A percentile compares a stretch with the other conserved stretches of the same genome.
These are phyloP conservation scores for Vultur gryphus DNA, from an alignment of 2,797 vertebrate genomes.

Conservation along the genomic window DNA sequence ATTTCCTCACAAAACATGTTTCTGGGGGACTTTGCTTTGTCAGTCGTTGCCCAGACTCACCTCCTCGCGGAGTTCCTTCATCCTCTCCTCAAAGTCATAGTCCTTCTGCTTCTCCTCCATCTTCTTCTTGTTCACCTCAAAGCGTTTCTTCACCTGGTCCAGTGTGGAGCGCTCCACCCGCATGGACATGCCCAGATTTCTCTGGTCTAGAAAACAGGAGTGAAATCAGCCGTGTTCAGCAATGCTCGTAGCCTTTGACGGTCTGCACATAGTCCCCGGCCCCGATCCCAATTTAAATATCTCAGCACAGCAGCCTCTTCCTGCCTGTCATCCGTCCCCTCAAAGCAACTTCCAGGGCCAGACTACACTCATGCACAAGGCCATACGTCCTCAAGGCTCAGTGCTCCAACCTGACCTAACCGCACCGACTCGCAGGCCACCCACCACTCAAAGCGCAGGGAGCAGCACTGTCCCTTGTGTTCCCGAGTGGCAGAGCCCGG, in stretches of 20 bases:
- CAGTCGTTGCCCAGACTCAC: slow-evolving; percentile 64
- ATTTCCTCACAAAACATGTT: not conserved
- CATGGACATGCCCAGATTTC: slow-evolving; percentile 98
- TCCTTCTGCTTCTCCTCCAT: slow-evolving; percentile 98
- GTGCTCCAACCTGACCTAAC: not conserved
- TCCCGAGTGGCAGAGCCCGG: rapidly evolving
- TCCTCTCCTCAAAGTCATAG: slow-evolving; percentile 97
- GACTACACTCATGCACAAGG: too few species aligned
- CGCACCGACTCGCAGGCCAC: not conserved
- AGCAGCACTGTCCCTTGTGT: not conserved
- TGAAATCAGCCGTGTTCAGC: not conserved
- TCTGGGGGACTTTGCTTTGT: not conserved
- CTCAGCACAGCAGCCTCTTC: not conserved
- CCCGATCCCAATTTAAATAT: not conserved
- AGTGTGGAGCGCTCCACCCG: slow-evolving; percentile 94
- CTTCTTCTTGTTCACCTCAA: slow-evolving; percentile 97
- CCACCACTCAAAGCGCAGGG: too few species aligned
- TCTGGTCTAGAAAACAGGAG: slow-evolving; percentile 81
- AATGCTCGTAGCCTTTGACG: not conserved
- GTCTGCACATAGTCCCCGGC: not conserved
- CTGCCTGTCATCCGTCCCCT: not conserved
- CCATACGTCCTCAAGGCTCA: not conserved
- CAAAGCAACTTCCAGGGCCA: not conserved
- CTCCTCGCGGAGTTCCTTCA: slow-evolving; percentile 97
- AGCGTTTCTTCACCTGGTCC: slow-evolving; percentile 97